Conservation (phyloP, 2,888 invertebrate species). For the Lochmaea crataegi region DNA sequence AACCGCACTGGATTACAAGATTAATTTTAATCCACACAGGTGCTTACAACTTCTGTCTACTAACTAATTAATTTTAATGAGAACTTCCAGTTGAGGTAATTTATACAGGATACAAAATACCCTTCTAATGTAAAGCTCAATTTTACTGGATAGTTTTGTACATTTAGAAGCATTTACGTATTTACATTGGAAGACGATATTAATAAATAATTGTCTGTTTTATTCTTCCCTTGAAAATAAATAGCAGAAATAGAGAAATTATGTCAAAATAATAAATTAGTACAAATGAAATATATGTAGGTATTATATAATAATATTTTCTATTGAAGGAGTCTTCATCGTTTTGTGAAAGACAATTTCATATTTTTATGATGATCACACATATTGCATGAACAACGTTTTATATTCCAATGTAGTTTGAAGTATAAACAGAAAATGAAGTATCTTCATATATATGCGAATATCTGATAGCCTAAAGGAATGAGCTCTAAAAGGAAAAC, state of each 20-base stretch:
- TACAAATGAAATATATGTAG: no score
- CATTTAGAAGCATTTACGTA: no score
- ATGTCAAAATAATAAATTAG: no score
- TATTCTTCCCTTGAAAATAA: not conserved
- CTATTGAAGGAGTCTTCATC: no score
- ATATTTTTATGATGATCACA: constrained; percentile 16
- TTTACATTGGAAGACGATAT: not conserved
- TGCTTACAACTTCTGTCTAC: constrained; percentile 6
- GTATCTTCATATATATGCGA: not conserved
- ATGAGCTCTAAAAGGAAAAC: not conserved
- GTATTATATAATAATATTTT: no score
- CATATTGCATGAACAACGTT: not conserved
- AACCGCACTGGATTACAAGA: constrained; percentile 6
- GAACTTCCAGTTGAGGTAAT: not conserved
- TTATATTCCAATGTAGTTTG: not conserved
- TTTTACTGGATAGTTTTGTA: not conserved
- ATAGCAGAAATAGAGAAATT: no score
- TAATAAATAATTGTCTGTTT: not conserved
- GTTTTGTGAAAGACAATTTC: not conserved
- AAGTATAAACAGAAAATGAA: not conserved
- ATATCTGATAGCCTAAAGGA: not conserved
- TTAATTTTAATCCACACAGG: constrained; percentile 11
- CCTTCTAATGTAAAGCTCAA: not conserved
- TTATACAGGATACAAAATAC: not conserved
- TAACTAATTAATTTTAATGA: constrained; percentile 12